phyloP scores from a whole-genome alignment of 1,140 invertebrate species.

The Calliphora vicina region DNA sequence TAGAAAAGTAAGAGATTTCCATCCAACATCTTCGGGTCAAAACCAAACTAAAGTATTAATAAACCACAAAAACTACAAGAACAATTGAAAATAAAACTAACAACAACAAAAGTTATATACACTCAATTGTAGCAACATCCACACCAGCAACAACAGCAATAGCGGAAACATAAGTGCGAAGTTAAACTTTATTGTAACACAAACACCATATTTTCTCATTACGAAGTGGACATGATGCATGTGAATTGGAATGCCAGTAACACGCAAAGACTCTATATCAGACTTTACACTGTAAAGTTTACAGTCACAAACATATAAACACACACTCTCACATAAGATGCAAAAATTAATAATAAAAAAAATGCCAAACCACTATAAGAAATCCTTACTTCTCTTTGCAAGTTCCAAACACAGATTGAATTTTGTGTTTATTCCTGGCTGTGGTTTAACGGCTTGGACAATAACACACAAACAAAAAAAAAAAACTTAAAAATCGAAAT shows the following conservation, averaged over 20 bases:
- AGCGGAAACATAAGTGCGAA: slow-evolving; percentile 60
- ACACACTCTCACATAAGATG: too few relatives aligned
- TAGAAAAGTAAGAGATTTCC: background rate
- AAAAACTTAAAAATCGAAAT: slow-evolving; percentile 53
- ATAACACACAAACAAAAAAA: background rate
- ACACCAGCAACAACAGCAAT: background rate
- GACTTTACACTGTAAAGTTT: slow-evolving; percentile 35
- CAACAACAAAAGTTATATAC: background rate
- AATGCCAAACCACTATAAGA: background rate
- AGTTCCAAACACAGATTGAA: slow-evolving; percentile 1
- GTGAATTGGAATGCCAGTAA: slow-evolving; percentile 51
- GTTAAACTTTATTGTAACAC: slow-evolving; percentile 63
- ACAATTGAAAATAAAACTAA: background rate
- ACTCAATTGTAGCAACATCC: background rate
- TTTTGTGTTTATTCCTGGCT: background rate
- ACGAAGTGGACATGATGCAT: slow-evolving; percentile 62
- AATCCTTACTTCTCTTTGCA: background rate
- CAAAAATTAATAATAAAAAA: background rate
- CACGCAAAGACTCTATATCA: slow-evolving; percentile 36
- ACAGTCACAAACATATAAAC: too few relatives aligned
- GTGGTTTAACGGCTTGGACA: background rate
- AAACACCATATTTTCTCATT: slow-evolving; percentile 64
- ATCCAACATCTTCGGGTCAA: slow-evolving; percentile 21
- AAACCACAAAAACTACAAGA: slow-evolving; percentile 12
- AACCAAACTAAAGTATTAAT: slow-evolving; percentile 20